These are phyloP conservation scores for Aethes cnicana DNA, from an alignment of 2,888 invertebrate genomes.

Conservation along the genomic window DNA sequence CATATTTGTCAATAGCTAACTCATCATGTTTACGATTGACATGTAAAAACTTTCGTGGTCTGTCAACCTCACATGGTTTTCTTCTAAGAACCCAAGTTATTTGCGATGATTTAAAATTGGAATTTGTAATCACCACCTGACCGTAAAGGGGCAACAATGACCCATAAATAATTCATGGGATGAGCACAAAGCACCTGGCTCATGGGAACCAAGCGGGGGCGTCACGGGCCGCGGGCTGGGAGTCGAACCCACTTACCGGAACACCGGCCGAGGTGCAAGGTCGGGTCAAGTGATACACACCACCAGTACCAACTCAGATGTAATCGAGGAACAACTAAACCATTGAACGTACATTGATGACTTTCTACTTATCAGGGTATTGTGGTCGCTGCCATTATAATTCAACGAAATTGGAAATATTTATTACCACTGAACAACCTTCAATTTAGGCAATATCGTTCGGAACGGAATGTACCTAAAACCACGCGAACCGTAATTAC, in stretches of 20 bases:
- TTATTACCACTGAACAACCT: constrained; percentile 6
- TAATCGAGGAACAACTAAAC: neutral
- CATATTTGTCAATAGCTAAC: too few species aligned
- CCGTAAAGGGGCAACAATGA: constrained; percentile 54
- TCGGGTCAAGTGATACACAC: constrained; percentile 9
- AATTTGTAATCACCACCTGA: constrained; percentile 37
- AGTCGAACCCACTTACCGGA: constrained; percentile 33
- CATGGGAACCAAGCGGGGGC: constrained; percentile 62
- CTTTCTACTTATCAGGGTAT: neutral
- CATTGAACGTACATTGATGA: neutral
- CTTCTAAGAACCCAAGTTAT: neutral
- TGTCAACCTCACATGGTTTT: too few species aligned
- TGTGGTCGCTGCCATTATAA: constrained; percentile 2
- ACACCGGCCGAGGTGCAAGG: constrained; percentile 21
- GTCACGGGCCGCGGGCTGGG: constrained; percentile 53
- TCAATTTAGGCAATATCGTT: constrained; percentile 35
- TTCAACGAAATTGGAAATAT: constrained; percentile 3
- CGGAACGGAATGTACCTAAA: constrained; percentile 37
- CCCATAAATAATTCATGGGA: constrained; percentile 58
- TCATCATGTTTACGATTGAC: too few species aligned
- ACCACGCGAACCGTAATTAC: constrained; percentile 26
- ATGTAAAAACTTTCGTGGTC: too few species aligned
- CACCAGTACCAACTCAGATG: too few species aligned
- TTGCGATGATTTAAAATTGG: constrained; percentile 1
- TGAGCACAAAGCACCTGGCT: constrained; percentile 57